Conservation (phyloP, 2,797 vertebrate species). For the Coccyzus lansbergi region DNA sequence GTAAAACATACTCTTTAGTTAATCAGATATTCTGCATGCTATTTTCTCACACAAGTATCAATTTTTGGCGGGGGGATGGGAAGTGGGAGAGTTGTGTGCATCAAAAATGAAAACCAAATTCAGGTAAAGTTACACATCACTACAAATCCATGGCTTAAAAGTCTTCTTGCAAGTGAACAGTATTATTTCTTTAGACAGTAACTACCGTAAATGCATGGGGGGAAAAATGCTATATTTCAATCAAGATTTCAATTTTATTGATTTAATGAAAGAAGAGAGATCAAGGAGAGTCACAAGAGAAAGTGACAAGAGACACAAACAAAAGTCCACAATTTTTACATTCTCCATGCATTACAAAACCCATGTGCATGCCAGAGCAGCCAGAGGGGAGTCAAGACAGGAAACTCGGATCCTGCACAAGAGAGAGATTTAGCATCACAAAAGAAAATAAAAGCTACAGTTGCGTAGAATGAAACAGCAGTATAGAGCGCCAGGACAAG, state of each 20-base stretch:
- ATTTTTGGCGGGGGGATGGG: too few relatives aligned
- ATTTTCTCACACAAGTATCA: not conserved
- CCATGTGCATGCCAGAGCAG: not conserved
- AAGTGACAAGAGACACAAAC: not conserved
- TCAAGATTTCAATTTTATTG: not conserved
- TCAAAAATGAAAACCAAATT: not conserved
- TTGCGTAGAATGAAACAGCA: not conserved
- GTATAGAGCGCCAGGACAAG: rapidly evolving
- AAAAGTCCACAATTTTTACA: slow-evolving; percentile 2
- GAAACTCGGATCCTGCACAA: not conserved
- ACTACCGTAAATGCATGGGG: not conserved
- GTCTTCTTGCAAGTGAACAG: not conserved
- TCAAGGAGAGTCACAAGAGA: not conserved
- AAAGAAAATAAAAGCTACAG: not conserved
- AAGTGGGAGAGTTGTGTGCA: too few relatives aligned
- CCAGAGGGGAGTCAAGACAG: not conserved
- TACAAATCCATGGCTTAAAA: not conserved
- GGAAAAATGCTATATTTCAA: not conserved
- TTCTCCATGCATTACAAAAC: not conserved
- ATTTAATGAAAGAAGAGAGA: not conserved
- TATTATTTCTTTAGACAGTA: not conserved
- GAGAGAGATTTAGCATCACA: not conserved
- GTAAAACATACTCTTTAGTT: not conserved
- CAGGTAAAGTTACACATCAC: not conserved
- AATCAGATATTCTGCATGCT: rapidly evolving